Evolutionary conservation across 2,797 vertebrate species (phyloP).

Genomic region (Synanceia verrucosa): DNA sequence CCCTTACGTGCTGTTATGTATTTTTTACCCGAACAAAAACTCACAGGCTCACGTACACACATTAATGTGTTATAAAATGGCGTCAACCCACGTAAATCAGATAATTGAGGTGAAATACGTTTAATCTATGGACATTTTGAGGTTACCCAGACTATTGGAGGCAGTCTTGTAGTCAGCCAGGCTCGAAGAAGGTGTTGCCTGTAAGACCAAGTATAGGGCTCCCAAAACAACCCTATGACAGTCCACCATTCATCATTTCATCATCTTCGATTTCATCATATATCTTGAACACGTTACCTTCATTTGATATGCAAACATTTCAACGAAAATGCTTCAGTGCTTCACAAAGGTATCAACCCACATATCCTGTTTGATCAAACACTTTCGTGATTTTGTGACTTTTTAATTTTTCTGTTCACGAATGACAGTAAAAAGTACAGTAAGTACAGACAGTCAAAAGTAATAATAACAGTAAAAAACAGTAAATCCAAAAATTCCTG

Average conservation of each 20-base stretch:
- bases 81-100: accelerated
- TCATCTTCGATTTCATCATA: slow-evolving; percentile 12
- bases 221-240: accelerated
- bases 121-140: neutral
- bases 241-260: slow-evolving; percentile 11
- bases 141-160: too few relatives aligned
- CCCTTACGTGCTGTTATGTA: accelerated
- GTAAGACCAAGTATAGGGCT: neutral
- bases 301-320: neutral
- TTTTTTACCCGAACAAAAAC: accelerated
- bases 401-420: too few relatives aligned
- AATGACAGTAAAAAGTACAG: too few relatives aligned
- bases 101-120: accelerated
- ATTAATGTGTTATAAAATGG: accelerated
- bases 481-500: too few relatives aligned
- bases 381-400: too few relatives aligned
- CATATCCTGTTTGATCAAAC: too few relatives aligned
- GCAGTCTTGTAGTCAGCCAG: too few relatives aligned
- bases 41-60: neutral
- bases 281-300: neutral
- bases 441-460: too few relatives aligned
- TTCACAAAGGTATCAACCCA: too few relatives aligned
- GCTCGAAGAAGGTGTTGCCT: neutral
- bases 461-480: too few relatives aligned
- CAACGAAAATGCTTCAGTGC: too few relatives aligned